Percentiles rank a stretch among this genome's conserved stretches.
These are phyloP conservation scores for Trichacis sp. DNA, from an alignment of 2,888 invertebrate species.

Conservation along the genomic window DNA sequence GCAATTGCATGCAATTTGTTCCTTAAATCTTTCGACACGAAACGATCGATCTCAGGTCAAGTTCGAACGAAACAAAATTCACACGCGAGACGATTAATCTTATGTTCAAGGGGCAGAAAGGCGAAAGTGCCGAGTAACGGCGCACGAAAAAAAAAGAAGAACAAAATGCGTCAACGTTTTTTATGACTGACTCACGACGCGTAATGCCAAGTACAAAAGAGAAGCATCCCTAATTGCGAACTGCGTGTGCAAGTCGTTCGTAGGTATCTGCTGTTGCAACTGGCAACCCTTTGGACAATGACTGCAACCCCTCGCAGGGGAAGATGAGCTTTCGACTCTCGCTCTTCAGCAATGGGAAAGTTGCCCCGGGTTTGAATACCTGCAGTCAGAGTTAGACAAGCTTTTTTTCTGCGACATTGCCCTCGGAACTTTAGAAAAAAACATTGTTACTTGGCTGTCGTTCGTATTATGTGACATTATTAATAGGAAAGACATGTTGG, in stretches of 20 bases:
- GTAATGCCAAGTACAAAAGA: constrained; percentile 33
- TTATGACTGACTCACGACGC: constrained; percentile 34
- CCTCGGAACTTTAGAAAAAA: neutral
- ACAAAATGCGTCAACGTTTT: constrained; percentile 7
- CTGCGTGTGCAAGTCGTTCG: constrained; percentile 39
- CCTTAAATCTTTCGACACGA: neutral
- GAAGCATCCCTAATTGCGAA: constrained; percentile 39
- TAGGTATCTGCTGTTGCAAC: constrained; percentile 30
- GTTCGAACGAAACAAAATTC: constrained; percentile 38
- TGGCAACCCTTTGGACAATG: constrained; percentile 27
- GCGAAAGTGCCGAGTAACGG: constrained; percentile 26
- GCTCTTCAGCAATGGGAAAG: constrained; percentile 25
- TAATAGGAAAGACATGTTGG: no score
- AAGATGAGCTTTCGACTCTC: neutral
- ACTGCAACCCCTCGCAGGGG: constrained; percentile 17
- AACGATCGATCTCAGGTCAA: no score
- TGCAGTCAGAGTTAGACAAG: neutral
- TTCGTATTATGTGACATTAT: no score
- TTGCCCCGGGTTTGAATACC: constrained; percentile 6
- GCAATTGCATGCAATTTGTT: no score
- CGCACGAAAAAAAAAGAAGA: constrained; percentile 6
- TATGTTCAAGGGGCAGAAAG: constrained; percentile 31
- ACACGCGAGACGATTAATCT: constrained; percentile 44
- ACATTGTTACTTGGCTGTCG: neutral
- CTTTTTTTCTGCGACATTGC: constrained; percentile 1